Evolutionary conservation across 1,140 invertebrate species (phyloP).

Genomic region (Drosophila repletoides): DNA sequence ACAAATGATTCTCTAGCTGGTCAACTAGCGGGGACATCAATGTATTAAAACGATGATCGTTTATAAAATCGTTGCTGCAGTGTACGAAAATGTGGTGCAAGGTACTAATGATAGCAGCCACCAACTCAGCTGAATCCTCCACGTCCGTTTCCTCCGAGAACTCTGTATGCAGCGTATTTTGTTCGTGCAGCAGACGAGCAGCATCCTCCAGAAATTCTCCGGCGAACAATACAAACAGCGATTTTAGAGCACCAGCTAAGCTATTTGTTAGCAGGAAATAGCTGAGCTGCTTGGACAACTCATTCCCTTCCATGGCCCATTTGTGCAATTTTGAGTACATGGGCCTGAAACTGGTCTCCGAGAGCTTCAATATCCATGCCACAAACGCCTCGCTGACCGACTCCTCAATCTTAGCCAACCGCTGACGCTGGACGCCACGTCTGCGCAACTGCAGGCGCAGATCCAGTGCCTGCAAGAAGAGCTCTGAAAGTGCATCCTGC

Average conservation of each 20-base stretch:
- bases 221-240: conserved; percentile 94
- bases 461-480: conserved; percentile 90
- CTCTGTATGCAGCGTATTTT: conserved; percentile 83
- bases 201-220: conserved; percentile 92
- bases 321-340: conserved; percentile 93
- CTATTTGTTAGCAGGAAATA: conserved; percentile 87
- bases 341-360: conserved; percentile 93
- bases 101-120: conserved; percentile 88
- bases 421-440: conserved; percentile 46
- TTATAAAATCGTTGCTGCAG: conserved; percentile 92
- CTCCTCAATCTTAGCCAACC: conserved; percentile 84
- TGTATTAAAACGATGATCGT: conserved; percentile 91
- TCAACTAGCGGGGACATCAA: conserved; percentile 94
- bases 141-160: conserved; percentile 69
- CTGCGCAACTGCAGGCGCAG: conserved; percentile 84
- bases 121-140: conserved; percentile 83
- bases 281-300: conserved; percentile 64
- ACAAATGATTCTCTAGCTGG: conserved; percentile 92
- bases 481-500: conserved; percentile 86
- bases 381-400: conserved; percentile 89
- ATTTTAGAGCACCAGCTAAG: conserved; percentile 92
- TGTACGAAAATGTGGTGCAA: conserved; percentile 91
- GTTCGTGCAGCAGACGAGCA: conserved; percentile 86
- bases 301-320: conserved; percentile 88
- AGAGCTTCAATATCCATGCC: conserved; percentile 92